Evolutionary conservation across 2,113 vertebrate genomes (phyloP), one percentile per base, ranked within the genome.

Genomic region (Bagarius yarrelli): DNA sequence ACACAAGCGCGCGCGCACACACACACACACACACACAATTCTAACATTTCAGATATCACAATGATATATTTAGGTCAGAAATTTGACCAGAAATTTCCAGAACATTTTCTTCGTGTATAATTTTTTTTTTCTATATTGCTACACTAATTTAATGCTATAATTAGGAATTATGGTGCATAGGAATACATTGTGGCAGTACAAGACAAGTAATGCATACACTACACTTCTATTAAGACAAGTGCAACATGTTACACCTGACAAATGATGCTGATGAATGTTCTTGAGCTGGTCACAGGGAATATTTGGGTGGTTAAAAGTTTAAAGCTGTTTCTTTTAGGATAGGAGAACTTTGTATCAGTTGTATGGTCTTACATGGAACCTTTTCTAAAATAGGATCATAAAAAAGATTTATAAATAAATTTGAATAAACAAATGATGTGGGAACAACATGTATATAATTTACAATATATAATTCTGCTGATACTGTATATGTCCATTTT

Each of bases 1-100:
- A 40, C 69, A 55, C 44, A 36, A 59, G 55, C 52, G 57, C 52
- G 56, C 76, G 36, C 63, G 64, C 60, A 55, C 44, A 77, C 59
- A 61, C 8, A 64, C 59, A 30, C 57, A 76, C 73, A 59, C 72
- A n/a, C 27, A 5, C 23, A n/a, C 16, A 70, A 16, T 25, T 70
- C 25, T 14, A 44, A 69, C n/a, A 44, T 25, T 40, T 67, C 40
- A 52, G 40, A 32, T 25, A 32, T 75, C 25, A 34, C 34, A 32
- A 18, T 32, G 15, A 23, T 27, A 55, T 14, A 32, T 32, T 32
- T 32, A 32, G 44, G 9, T 55, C 5, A 57, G 30, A 74, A 57
- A 36, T 36, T 74, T 56, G 18, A 64, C 12, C 11, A 44, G 27
- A 55, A 66, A 27, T 30, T 72, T 53, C 25, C 30, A 72, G 25